Base-by-base conservation (phyloP, 2,888 invertebrate species). In the Labia minor region DNA sequence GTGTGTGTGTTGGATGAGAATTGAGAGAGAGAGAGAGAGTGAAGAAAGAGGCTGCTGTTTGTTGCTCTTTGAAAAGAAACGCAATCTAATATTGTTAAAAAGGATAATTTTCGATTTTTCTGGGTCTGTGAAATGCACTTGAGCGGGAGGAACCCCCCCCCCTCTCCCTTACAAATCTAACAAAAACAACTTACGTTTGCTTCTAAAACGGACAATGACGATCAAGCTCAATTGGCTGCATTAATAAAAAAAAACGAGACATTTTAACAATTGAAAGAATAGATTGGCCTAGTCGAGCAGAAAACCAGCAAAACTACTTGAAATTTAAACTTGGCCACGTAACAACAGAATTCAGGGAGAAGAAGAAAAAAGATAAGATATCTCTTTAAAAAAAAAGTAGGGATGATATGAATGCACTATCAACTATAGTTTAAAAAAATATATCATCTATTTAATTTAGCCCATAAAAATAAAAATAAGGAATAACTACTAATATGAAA, bases 61-160 rank as follows among this genome's bases (percentile, higher is more conserved):
- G 14, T 49, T 49, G n/a, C n/a, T 49, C 16, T 49, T 49, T 49
- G 16, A 49, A 49, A 10, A 14, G 49, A 49, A 49, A 49, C 49
- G 49, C 49, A 49, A 49, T 49, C 14, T 49, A 49, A 49, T 49
- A 49, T 49, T 49, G 49, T 49, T 49, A 49, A 49, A 49, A 49
- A 49, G 49, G 49, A 49, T 49, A 49, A 49, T 49, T 49, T 49
- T 49, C 49, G 49, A 49, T 49, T 49, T 49, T 49, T 49, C 49
- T n/a, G 49, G 49, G 49, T 49, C 16, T 49, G 49, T n/a, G n/a
- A n/a, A 14, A 49, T 49, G 4, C 49, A 49, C n/a, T 49, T 49
- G 49, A 49, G 49, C 3, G 3, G 14, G 49, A 49, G 49, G n/a
- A 33, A 33, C n/a, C 49, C 14, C 2, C 33, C n/a, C n/a, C n/a